Evolutionary conservation across 1,140 invertebrate species (phyloP), one percentile per base, ranked within the genome.

Genomic region (Papilio polytes): DNA sequence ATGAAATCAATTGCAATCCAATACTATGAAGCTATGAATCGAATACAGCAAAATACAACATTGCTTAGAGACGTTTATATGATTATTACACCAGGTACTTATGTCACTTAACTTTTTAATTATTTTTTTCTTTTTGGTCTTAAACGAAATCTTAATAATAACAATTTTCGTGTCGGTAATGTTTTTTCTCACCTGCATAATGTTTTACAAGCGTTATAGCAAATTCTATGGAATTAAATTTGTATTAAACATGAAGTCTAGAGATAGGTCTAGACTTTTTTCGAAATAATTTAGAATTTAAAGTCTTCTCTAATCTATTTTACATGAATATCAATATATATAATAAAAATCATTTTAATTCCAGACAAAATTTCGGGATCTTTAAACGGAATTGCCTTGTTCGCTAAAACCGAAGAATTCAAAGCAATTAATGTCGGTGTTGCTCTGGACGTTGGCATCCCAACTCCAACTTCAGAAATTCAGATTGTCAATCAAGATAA

Each of bases 1-100:
- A 72, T 72, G 70, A 72, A 72, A 41, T 72, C 70, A 3, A 36
- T 36, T 8, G 70, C 70, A 36, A 72, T 72, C 8, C 70, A 72
- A n/a, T 36, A 72, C 15, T 72, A 36, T 72, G 70, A 72, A 72
- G 70, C 70, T 41, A 36, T 72, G 70, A 15, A 8, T 41, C 70
- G 70, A 41, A 7, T 72, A 41, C 26, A 36, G 31, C 12, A 15
- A 36, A 72, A 72, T 72, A 72, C 26, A 59, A 59, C 56, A 2
- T 59, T 59, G 56, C 20, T 59, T n/a, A 59, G 56, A 59, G 56
- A 59, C 9, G 56, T 59, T 9, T 59, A 59, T 22, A 59, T 59
- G 56, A 59, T 59, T 22, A 59, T 59, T 59, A 59, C 56, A 59
- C 56, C 56, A 59, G 56, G 56, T 59, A 59, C 0, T 12, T 15